Evolutionary conservation across 1,140 invertebrate genomes (phyloP).

Genomic region (Anadara kagoshimensis): DNA sequence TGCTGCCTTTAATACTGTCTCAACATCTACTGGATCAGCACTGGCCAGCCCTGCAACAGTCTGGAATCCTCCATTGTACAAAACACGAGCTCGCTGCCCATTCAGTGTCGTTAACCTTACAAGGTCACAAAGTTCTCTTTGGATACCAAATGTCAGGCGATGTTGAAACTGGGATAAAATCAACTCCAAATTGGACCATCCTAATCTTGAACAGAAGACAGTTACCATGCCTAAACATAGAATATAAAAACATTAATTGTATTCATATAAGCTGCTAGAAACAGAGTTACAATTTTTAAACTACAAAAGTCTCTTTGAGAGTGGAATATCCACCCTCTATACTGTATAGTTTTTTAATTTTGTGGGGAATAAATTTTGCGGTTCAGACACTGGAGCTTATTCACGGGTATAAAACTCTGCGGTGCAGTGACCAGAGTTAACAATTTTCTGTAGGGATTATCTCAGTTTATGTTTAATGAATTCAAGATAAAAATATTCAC

Average conservation of each 20-base stretch:
- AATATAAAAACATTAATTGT: neutral
- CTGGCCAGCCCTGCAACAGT: constrained; percentile 85
- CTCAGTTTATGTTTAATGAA: too few relatives aligned
- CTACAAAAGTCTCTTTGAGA: too few relatives aligned
- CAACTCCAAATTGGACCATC: constrained; percentile 93
- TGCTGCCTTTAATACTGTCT: constrained; percentile 85
- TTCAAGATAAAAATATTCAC: too few relatives aligned
- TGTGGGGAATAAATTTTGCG: too few relatives aligned
- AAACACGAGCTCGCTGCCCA: constrained; percentile 86
- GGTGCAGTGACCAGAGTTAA: too few relatives aligned
- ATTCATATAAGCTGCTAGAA: too few relatives aligned
- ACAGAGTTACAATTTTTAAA: too few relatives aligned
- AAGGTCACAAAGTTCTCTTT: constrained; percentile 92
- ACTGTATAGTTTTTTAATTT: too few relatives aligned
- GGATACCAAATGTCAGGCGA: constrained; percentile 94
- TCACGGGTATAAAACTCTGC: too few relatives aligned
- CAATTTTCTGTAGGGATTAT: too few relatives aligned
- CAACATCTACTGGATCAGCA: constrained; percentile 81
- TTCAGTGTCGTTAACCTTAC: constrained; percentile 90
- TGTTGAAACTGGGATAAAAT: constrained; percentile 94
- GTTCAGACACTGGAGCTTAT: too few relatives aligned
- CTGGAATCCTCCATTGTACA: constrained; percentile 90
- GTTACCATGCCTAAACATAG: constrained; percentile 87
- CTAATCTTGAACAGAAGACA: constrained; percentile 92
- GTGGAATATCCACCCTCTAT: too few relatives aligned